Evolutionary conservation across 2,113 vertebrate genomes (phyloP), one percentile per base, ranked within the genome.

Genomic region (Ranitomeya variabilis): DNA sequence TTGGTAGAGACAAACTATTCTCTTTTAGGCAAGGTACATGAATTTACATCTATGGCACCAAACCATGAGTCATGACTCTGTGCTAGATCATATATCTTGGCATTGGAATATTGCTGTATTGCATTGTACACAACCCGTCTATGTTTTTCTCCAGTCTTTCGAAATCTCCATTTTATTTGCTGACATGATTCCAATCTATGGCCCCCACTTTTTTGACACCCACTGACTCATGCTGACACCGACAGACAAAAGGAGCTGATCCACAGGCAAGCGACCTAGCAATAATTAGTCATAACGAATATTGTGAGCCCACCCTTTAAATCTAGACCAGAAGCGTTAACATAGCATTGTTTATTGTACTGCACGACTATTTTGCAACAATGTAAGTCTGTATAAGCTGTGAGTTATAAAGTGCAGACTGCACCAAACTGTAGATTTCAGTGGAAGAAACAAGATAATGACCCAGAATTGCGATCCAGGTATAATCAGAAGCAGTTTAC

Each of bases 401-500:
- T 37, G 31, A 51, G 26, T 71, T 73, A 67, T 88, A 82, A 60
- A 21, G 83, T 79, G 59, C 31, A 74, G 14, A 6, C 62, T 18
- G 18, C 12, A 71, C 45, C 4, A 52, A 86, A 87, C 76, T 31
- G 71, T 90, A 82, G 19, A 82, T 74, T 86, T 85, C 62, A 90
- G 76, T 37, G 89, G 82, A 87, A 89, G 69, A 74, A 86, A 81
- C 76, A 85, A 57, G 19, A 59, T 54, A 91, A 64, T 83, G 69
- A 86, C 51, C 89, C 0, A 80, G 23, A 83, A 84, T 90, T 81
- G 87, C 37, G 87, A 82, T 85, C 26, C n/a, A 73, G 78, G 21
- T 73, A 82, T 86, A 89, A 87, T 92, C 88, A 87, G 81, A 69
- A 88, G 73, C 59, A 66, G 83, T 60, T 60, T 89, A 89, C 51